phyloP scores from a whole-genome alignment of 2,797 vertebrate genomes.

The Catostomus latipinnis region DNA sequence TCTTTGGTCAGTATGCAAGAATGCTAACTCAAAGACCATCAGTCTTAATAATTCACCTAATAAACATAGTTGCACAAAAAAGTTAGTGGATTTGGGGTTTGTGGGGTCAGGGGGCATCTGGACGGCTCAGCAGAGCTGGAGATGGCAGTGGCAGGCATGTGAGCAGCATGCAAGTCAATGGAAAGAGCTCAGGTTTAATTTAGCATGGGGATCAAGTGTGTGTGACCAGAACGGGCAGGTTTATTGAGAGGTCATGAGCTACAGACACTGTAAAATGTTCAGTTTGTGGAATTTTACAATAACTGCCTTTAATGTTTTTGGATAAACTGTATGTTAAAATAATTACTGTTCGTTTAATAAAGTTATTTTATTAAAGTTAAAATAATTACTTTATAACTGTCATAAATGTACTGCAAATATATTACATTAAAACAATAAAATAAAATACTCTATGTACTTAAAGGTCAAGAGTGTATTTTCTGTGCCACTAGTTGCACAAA shows the following conservation, averaged over 20 bases:
- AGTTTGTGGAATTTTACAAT: neutral
- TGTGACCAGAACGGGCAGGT: neutral
- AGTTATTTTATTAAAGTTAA: no score
- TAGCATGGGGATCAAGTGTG: conserved; percentile 2
- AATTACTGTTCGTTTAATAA: no score
- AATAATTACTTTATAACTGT: no score
- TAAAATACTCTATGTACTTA: no score
- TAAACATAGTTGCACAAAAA: neutral
- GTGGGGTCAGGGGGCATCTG: no score
- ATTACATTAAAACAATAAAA: no score
- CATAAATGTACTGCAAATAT: neutral
- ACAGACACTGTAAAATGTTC: neutral
- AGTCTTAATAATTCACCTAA: neutral
- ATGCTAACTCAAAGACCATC: neutral
- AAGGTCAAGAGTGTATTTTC: no score
- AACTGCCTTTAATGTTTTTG: neutral
- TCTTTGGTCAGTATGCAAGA: neutral
- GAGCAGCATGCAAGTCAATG: neutral
- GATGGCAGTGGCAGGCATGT: neutral
- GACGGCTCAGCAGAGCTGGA: no score
- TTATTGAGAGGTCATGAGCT: conserved; percentile 3
- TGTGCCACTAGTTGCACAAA: no score
- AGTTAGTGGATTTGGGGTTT: neutral
- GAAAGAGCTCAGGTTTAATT: conserved; percentile 17
- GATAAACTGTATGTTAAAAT: no score